These are phyloP conservation scores for Acanthurus tractus DNA, from an alignment of 2,797 vertebrate species.

Conservation along the genomic window DNA sequence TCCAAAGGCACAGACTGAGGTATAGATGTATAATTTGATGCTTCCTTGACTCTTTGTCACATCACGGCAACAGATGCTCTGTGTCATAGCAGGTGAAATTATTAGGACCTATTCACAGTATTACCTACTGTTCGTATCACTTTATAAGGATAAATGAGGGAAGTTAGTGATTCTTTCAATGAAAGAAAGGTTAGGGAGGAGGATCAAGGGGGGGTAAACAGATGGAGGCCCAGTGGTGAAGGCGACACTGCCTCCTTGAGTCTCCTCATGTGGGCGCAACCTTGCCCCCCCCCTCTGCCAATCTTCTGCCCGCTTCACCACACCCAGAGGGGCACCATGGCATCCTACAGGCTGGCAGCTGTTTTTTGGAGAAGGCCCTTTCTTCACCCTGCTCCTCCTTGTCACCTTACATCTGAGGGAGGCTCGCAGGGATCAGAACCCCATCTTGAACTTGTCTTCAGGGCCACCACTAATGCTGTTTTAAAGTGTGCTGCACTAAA, in stretches of 20 bases:
- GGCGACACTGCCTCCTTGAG: slow-evolving; percentile 56
- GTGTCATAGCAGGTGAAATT: slow-evolving; percentile 28
- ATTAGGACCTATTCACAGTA: slow-evolving; percentile 15
- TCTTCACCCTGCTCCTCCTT: slow-evolving; percentile 58
- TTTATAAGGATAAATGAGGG: slow-evolving; percentile 41
- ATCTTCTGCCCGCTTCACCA: slow-evolving; percentile 62
- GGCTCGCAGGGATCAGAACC: slow-evolving; percentile 51
- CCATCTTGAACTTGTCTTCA: slow-evolving; percentile 52
- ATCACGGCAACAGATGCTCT: slow-evolving; percentile 28
- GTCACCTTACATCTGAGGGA: slow-evolving; percentile 63
- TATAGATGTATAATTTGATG: slow-evolving; percentile 9
- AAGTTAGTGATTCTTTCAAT: slow-evolving; percentile 34
- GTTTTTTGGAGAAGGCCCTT: slow-evolving; percentile 73
- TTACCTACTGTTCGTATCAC: slow-evolving; percentile 18
- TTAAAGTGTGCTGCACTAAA: slow-evolving; percentile 47
- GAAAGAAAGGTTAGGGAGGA: slow-evolving; percentile 32
- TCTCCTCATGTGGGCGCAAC: slow-evolving; percentile 72
- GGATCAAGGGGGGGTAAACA: slow-evolving; percentile 57
- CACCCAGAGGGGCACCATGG: slow-evolving; percentile 72
- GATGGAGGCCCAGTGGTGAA: slow-evolving; percentile 79
- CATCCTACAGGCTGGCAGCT: slow-evolving; percentile 83
- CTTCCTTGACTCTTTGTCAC: slow-evolving; percentile 4
- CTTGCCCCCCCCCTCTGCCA: slow-evolving; percentile 67
- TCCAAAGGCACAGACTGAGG: slow-evolving; percentile 1
- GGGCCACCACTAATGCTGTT: slow-evolving; percentile 19